phyloP scores from a whole-genome alignment of 2,888 invertebrate genomes.

The Leucophenga montana region DNA sequence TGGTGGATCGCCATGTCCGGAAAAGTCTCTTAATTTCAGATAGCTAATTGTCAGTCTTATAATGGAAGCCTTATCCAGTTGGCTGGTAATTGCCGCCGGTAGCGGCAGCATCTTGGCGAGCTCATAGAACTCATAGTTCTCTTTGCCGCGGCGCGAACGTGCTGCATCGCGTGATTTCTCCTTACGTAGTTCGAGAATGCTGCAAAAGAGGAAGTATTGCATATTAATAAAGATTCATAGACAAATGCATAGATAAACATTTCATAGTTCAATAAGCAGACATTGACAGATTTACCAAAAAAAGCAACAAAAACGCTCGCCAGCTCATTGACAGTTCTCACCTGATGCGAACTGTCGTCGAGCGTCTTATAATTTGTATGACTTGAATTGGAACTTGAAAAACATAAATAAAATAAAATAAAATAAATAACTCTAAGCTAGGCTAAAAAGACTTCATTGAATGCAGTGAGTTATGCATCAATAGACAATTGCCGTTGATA shows the following conservation, averaged over 20 bases:
- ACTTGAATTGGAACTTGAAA: background rate
- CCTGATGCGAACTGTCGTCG: constrained; percentile 41
- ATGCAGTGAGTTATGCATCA: background rate
- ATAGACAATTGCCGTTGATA: constrained; percentile 41
- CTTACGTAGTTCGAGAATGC: constrained; percentile 93
- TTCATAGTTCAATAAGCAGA: constrained; percentile 51
- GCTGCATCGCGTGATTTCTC: constrained; percentile 96
- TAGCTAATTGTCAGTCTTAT: constrained; percentile 97
- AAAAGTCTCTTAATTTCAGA: constrained; percentile 94
- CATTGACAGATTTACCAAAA: constrained; percentile 49
- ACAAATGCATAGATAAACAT: constrained; percentile 39
- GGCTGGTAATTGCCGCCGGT: constrained; percentile 92
- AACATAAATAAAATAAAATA: background rate
- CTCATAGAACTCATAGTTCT: constrained; percentile 97
- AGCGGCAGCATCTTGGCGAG: constrained; percentile 94
- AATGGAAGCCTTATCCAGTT: constrained; percentile 96
- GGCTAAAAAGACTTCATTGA: background rate
- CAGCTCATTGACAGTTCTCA: constrained; percentile 41
- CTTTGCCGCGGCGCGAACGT: constrained; percentile 91
- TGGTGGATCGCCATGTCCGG: constrained; percentile 95
- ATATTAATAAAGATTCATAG: constrained; percentile 39
- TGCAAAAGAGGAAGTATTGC: constrained; percentile 75
- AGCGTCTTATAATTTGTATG: background rate
- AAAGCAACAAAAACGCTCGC: background rate
- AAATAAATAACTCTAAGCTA: constrained; percentile 4